Percentiles rank a stretch among this genome's conserved stretches.
These are phyloP conservation scores for Cephus nigrinus DNA, from an alignment of 2,888 invertebrate genomes.

Conservation along the genomic window DNA sequence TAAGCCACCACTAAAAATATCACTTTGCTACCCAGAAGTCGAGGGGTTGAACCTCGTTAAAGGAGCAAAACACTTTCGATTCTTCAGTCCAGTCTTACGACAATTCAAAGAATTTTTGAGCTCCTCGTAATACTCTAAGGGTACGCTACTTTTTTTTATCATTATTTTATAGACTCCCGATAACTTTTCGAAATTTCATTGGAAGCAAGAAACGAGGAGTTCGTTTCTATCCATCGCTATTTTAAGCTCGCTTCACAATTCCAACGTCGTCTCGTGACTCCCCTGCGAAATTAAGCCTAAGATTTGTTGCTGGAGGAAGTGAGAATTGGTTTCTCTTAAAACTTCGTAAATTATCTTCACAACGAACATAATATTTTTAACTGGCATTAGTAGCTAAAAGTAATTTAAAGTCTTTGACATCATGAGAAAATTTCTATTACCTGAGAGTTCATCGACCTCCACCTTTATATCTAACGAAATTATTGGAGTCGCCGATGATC, in stretches of 20 bases:
- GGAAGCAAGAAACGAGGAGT: not conserved
- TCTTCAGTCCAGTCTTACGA: not conserved
- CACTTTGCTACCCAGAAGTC: conserved; percentile 15
- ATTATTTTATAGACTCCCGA: not conserved
- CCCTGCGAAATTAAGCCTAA: not conserved
- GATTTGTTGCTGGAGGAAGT: not conserved
- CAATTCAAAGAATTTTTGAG: not conserved
- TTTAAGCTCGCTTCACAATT: not conserved
- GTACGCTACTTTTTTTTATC: not conserved
- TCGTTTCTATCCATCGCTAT: not conserved
- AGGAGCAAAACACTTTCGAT: not conserved
- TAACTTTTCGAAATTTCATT: not conserved
- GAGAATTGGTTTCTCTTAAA: not conserved
- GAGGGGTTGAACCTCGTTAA: conserved; percentile 11
- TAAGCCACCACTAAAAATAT: conserved; percentile 25
- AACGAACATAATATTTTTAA: not conserved
- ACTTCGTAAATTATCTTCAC: not conserved
- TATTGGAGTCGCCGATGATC: not conserved
- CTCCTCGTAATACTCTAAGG: not conserved
- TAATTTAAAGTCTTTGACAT: not conserved
- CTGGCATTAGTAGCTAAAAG: not conserved
- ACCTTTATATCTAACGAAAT: not conserved
- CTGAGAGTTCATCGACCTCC: not conserved
- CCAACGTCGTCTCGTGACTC: not conserved
- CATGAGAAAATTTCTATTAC: not conserved